phyloP scores from a whole-genome alignment of 2,888 invertebrate genomes.

The Zeuzera pyrina region DNA sequence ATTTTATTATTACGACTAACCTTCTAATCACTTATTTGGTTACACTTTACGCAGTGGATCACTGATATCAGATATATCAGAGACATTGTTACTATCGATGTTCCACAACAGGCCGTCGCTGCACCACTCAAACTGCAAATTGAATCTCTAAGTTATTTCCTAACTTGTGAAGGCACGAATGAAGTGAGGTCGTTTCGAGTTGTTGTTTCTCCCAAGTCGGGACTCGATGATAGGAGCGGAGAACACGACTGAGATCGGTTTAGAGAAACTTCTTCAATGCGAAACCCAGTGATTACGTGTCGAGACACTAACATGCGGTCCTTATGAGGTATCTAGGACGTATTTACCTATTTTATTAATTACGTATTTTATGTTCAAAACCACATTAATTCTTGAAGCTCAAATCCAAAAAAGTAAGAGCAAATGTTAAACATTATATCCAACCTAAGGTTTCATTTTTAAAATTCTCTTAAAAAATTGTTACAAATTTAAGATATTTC shows the following conservation, averaged over 20 bases:
- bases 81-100: slow-evolving; percentile 36
- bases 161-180: slow-evolving; percentile 52
- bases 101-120: slow-evolving; percentile 24
- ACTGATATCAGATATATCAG: too few relatives aligned
- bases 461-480: too few relatives aligned
- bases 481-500: too few relatives aligned
- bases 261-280: slow-evolving; percentile 2
- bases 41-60: too few relatives aligned
- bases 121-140: slow-evolving; percentile 48
- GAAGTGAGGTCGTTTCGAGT: slow-evolving; percentile 52
- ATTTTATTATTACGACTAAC: too few relatives aligned
- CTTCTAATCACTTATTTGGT: too few relatives aligned
- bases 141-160: slow-evolving; percentile 63
- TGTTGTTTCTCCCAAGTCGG: slow-evolving; percentile 41
- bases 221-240: slow-evolving; percentile 40
- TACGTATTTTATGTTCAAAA: too few relatives aligned
- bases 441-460: too few relatives aligned
- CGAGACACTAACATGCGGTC: slow-evolving; percentile 28
- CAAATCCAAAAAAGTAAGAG: too few relatives aligned
- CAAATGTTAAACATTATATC: too few relatives aligned
- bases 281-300: slow-evolving; percentile 35
- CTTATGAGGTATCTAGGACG: slow-evolving; percentile 37
- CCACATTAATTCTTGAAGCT: too few relatives aligned
- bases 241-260: slow-evolving; percentile 7
- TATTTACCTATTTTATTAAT: slow-evolving; percentile 30